A percentile compares a stretch with the other conserved stretches of the same genome.
phyloP scores from a whole-genome alignment of 2,113 vertebrate species.

The Vimba vimba region DNA sequence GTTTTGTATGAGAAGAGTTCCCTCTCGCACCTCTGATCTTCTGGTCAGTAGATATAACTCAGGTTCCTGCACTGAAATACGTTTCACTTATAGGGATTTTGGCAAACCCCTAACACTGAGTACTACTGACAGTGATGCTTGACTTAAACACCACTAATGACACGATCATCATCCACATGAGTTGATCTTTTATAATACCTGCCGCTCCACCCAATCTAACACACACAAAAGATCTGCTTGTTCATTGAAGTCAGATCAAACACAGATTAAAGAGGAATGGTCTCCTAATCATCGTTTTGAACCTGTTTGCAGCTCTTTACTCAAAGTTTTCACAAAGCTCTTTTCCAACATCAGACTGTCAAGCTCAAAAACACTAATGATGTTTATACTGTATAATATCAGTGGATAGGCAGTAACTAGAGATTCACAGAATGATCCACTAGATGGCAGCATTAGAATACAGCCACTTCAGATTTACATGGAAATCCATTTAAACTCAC shows the following conservation, averaged over 20 bases:
- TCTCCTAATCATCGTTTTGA: too few relatives aligned
- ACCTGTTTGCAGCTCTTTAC: too few relatives aligned
- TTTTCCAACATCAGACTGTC: too few relatives aligned
- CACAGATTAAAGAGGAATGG: background rate
- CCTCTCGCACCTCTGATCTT: background rate
- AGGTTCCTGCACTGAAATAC: background rate
- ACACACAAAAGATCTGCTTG: background rate
- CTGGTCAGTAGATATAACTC: background rate
- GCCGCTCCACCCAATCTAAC: background rate
- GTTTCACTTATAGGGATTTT: background rate
- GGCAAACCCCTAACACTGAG: background rate
- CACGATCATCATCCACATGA: background rate
- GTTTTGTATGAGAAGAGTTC: background rate
- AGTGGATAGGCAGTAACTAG: background rate
- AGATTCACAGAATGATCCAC: slow-evolving; percentile 11
- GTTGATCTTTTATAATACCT: background rate
- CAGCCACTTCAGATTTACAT: background rate
- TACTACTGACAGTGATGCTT: background rate
- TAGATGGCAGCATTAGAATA: slow-evolving; percentile 24
- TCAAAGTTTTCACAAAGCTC: too few relatives aligned
- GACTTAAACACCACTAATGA: background rate
- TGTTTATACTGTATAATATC: background rate
- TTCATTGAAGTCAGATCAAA: background rate
- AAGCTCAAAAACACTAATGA: background rate
- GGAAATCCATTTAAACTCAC: background rate